Evolutionary conservation across 2,797 vertebrate genomes (phyloP).

Genomic region (Australoheros facetus): DNA sequence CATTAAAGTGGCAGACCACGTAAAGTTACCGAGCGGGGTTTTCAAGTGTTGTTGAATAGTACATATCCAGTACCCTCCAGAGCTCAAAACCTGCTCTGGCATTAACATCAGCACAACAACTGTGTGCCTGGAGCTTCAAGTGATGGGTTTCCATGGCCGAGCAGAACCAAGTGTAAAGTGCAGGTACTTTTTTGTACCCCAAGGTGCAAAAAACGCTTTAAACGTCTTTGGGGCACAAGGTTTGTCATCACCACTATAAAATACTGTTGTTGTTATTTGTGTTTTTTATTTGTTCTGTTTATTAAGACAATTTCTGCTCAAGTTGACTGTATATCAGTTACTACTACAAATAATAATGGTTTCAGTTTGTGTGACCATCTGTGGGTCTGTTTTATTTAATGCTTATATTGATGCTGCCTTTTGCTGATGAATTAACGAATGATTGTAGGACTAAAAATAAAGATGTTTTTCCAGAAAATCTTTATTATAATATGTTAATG

Average conservation of each 20-base stretch:
- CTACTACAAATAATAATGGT: background rate
- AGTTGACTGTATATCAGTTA: background rate
- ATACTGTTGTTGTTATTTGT: background rate
- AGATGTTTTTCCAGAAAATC: background rate
- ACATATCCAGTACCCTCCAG: background rate
- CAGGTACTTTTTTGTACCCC: accelerated
- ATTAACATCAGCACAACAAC: background rate
- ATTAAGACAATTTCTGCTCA: too few species aligned
- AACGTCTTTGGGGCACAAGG: background rate
- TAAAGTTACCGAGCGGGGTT: too few species aligned
- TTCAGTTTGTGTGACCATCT: background rate
- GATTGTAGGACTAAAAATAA: accelerated
- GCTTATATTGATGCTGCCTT: background rate
- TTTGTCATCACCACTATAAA: accelerated
- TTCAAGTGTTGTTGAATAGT: background rate
- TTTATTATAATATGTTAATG: background rate
- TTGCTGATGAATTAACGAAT: background rate
- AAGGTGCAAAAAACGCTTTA: background rate
- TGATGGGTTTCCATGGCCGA: background rate
- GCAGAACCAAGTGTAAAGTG: background rate
- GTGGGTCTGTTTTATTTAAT: background rate
- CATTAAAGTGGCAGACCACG: background rate
- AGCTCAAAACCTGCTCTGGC: background rate
- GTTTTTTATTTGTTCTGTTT: background rate
- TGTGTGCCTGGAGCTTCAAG: background rate